A percentile compares a stretch with the other conserved stretches of the same genome.
Conservation (phyloP, 2,113 vertebrate genomes). For the Perognathus longimembris region DNA sequence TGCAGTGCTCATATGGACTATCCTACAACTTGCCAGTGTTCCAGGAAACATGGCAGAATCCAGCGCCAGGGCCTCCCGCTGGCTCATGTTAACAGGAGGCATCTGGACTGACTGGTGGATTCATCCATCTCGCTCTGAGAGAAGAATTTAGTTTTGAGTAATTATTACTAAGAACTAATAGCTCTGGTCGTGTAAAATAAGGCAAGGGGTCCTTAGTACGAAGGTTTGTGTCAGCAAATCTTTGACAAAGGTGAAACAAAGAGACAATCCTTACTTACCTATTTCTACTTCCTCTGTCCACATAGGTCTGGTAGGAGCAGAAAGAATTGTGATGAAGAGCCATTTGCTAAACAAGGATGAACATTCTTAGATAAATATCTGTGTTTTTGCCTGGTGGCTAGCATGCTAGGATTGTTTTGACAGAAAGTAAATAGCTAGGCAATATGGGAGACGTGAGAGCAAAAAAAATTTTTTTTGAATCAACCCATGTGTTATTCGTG, state of each 20-base stretch:
- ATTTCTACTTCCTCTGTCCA: background rate
- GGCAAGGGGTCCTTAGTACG: background rate
- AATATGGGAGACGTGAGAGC: conserved; percentile 5
- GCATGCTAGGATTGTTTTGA: conserved; percentile 68
- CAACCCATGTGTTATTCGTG: conserved; percentile 53
- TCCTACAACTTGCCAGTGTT: background rate
- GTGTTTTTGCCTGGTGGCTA: conserved; percentile 66
- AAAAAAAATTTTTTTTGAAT: conserved; percentile 21
- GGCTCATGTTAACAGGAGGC: background rate
- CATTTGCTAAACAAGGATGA: conserved; percentile 75
- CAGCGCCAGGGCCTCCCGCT: background rate
- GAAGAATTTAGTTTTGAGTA: background rate
- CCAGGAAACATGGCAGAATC: background rate
- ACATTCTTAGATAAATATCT: conserved; percentile 72
- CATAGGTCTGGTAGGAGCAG: conserved; percentile 62
- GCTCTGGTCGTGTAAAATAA: conserved; percentile 1
- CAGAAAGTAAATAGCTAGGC: conserved; percentile 78
- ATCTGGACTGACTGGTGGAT: no score
- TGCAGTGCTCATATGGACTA: background rate
- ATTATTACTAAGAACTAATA: background rate
- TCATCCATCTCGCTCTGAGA: background rate
- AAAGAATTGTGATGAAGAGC: conserved; percentile 61
- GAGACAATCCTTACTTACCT: conserved; percentile 29
- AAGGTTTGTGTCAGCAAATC: conserved; percentile 37
- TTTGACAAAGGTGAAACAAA: conserved; percentile 66